Evolutionary conservation across 2,888 invertebrate species (phyloP).

Genomic region (Pristionchus mayeri): DNA sequence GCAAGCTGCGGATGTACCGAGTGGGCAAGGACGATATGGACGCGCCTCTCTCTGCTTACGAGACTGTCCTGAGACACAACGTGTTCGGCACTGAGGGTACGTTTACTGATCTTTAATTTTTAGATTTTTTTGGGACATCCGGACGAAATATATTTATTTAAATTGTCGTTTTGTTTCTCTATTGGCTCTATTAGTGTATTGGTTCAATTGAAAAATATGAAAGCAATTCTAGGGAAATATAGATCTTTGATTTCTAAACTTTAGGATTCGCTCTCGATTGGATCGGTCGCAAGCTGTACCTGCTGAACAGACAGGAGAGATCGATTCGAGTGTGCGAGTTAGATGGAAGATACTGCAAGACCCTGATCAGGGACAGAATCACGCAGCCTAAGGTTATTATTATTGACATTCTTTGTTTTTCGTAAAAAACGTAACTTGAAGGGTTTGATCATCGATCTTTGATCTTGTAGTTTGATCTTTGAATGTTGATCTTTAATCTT

Average conservation of each 20-base stretch:
- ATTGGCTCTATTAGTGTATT: not conserved
- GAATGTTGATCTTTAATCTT: not conserved
- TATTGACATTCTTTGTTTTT: too few species aligned
- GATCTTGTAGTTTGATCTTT: not conserved
- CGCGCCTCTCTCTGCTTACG: conserved; percentile 79
- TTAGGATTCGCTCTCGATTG: conserved; percentile 89
- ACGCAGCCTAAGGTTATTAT: conserved; percentile 90
- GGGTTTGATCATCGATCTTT: not conserved
- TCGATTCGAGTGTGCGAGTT: conserved; percentile 95
- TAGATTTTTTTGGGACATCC: too few species aligned
- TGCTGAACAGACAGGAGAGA: conserved; percentile 95
- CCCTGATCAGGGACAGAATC: conserved; percentile 86
- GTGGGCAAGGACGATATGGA: conserved; percentile 71
- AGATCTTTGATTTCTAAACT: not conserved
- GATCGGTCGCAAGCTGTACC: conserved; percentile 94
- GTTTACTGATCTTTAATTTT: not conserved
- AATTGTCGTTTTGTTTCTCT: not conserved
- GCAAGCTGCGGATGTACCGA: conserved; percentile 73
- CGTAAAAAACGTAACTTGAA: not conserved
- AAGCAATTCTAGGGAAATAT: not conserved
- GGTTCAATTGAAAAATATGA: not conserved
- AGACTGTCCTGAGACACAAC: conserved; percentile 91
- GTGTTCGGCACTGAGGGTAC: conserved; percentile 94
- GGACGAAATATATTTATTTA: not conserved
- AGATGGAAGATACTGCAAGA: conserved; percentile 88